Evolutionary conservation across 2,113 vertebrate genomes (phyloP).

Genomic region (Tragelaphus scriptus): DNA sequence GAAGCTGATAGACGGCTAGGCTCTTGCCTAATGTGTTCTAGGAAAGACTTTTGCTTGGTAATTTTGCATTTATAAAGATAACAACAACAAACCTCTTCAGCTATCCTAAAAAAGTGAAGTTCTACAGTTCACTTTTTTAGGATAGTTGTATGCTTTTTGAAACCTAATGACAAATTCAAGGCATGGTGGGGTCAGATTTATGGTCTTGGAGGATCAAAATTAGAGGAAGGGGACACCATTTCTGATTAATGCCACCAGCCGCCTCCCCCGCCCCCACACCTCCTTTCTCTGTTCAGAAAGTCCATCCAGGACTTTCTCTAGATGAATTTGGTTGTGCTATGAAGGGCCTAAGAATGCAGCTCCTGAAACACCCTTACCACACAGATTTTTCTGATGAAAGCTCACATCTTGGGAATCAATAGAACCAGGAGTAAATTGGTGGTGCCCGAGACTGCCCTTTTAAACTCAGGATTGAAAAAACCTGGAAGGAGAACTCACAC

Average conservation of each 20-base stretch:
- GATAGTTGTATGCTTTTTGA: background rate
- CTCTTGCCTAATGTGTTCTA: background rate
- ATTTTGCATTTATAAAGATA: background rate
- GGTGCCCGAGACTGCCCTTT: background rate
- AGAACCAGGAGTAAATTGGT: background rate
- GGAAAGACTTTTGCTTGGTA: background rate
- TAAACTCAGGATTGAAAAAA: background rate
- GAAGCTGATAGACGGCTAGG: background rate
- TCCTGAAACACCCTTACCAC: background rate
- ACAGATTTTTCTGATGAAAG: background rate
- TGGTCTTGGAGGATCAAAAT: background rate
- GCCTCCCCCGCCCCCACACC: accelerated
- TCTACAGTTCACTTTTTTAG: background rate
- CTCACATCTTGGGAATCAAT: background rate
- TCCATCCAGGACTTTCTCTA: background rate
- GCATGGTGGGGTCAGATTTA: background rate
- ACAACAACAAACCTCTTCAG: background rate
- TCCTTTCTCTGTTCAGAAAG: background rate
- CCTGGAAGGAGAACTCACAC: background rate
- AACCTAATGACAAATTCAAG: background rate
- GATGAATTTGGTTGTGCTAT: background rate
- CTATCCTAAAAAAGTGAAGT: background rate
- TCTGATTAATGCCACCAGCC: background rate
- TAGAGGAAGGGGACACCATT: background rate
- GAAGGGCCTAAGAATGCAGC: background rate